Evolutionary conservation across 2,888 invertebrate genomes (phyloP), one percentile per base, ranked within the genome.

Genomic region (Idaea straminata): DNA sequence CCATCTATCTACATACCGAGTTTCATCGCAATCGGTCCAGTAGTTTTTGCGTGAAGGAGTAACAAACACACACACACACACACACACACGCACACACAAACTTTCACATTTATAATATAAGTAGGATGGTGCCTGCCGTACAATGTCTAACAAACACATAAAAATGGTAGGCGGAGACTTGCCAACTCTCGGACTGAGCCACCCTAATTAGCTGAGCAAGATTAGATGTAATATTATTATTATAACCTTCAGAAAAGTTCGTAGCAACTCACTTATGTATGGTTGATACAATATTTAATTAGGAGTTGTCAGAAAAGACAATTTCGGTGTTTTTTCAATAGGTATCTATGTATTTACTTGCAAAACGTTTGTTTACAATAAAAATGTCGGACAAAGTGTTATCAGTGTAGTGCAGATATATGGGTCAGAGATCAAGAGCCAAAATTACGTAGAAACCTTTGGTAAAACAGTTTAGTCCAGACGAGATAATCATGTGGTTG

Each of bases 401-500:
- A 25, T 16, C 59, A 13, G 6, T 34, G 6, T 5, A 59, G 59
- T 34, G 25, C 25, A 25, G 25, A 34, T 67, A 63, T 15, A 3
- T 5, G 5, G 67, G 67, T 72, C 64, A 72, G 66, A 71, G 70
- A 64, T 35, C 69, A 64, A 65, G 62, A 36, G 34, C 67, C 69
- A 47, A 72, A 72, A 62, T 69, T 69, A 66, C 67, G 62, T 57
- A 38, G 64, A 58, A 69, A 70, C 67, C 64, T 16, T 38, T 61
- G 66, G 64, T 67, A 36, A 57, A 63, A 59, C 61, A 67, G 66
- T 69, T 61, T 59, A 25, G 5, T 10, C 13, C 6, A 13, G 10
- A 59, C 34, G 58, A 62, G 35, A 59, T 62, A 3, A 82, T 77
- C 76, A 89, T 89, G 89, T 86, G 83, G 87, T 62, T 77, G 0